Base-by-base conservation (phyloP, 2,888 invertebrate genomes). In the Smittia sp. region DNA sequence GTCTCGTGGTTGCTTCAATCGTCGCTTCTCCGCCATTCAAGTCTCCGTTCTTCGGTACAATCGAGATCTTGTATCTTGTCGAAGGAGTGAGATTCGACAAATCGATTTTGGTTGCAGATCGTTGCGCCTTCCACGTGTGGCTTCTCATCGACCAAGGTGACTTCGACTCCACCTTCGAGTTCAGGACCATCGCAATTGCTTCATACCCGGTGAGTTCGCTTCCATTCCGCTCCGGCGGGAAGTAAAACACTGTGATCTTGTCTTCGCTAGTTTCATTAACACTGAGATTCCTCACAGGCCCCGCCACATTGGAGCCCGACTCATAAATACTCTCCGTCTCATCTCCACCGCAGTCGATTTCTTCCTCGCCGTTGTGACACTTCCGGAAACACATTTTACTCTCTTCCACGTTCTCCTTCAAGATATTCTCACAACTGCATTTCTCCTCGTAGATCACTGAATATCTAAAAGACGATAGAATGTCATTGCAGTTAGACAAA, bases 21-120 rank as follows among this genome's bases (percentile, higher is more conserved):
- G 84, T 86, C 0, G 85, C 83, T 20, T 85, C 83, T 0, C 87
- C 85, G 15, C 92, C 91, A 75, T 81, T 82, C 13, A 85, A 88
- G 76, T 85, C 83, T 75, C 79, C 84, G 80, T 88, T 89, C 24
- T 85, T 83, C 0, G 93, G 91, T 25, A 85, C 84, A 1, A 95
- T 85, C 41, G 89, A 88, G 24, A 95, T 84, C 76, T 89, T 89
- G 79, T 94, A 95, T 74, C 84, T 83, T 0, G 91, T 89, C 0
- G 91, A 93, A 0, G 94, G 90, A 75, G 89, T 86, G 1, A 95
- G 80, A 78, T 86, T 87, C 15, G 86, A 83, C 15, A 89, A 80
- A 77, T 87, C 86, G 39, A 85, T 85, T 75, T 84, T 83, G 20
- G 84, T 83, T 63, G 87, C 88, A 66, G 83, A 83, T 78, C 86